These are phyloP conservation scores for Sus cebifrons DNA, from an alignment of 2,797 vertebrate genomes.

Conservation along the genomic window DNA sequence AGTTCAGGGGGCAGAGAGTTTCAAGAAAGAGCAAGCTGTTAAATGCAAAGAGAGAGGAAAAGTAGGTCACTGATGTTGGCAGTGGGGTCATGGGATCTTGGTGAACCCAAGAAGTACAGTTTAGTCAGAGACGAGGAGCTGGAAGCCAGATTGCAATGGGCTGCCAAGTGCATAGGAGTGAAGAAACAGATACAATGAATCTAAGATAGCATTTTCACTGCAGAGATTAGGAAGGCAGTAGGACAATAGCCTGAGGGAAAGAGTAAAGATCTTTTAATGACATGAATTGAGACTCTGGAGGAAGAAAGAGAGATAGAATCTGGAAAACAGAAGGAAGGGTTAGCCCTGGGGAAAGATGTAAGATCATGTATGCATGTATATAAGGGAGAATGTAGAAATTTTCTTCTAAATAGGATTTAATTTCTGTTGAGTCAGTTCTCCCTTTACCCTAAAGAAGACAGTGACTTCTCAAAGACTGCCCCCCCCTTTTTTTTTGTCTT, in stretches of 20 bases:
- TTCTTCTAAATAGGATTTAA: not conserved
- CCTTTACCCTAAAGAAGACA: not conserved
- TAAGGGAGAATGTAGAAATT: not conserved
- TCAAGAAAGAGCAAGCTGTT: not conserved
- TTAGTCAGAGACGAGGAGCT: not conserved
- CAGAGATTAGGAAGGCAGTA: not conserved
- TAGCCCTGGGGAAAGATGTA: not conserved
- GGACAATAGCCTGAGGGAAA: not conserved
- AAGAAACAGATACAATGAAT: not conserved
- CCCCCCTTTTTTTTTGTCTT: too few relatives aligned
- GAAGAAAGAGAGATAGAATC: not conserved
- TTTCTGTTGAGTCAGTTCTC: not conserved
- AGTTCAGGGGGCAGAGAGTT: not conserved
- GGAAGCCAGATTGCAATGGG: not conserved
- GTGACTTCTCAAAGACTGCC: not conserved
- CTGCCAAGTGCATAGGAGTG: not conserved
- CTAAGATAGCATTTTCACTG: not conserved
- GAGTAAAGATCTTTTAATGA: not conserved
- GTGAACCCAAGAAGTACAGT: not conserved
- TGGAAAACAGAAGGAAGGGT: not conserved
- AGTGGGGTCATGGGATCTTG: not conserved
- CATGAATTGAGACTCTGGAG: not conserved
- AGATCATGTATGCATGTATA: too few relatives aligned
- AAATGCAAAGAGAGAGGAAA: not conserved
- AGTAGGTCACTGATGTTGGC: not conserved